Evolutionary conservation across 2,797 vertebrate species (phyloP).

Genomic region (Numenius phaeopus): DNA sequence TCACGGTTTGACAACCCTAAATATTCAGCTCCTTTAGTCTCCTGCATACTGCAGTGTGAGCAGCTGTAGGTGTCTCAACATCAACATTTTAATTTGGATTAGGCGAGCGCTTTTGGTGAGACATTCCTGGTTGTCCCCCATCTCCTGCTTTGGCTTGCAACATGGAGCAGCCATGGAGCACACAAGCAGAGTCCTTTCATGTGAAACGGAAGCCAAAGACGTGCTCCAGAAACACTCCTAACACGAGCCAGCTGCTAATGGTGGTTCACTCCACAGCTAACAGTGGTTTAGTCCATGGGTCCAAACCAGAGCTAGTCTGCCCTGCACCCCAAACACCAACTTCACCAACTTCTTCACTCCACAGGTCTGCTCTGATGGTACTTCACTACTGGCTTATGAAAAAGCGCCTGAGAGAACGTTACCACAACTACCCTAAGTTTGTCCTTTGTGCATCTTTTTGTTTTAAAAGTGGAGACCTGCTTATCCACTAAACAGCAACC

Average conservation of each 20-base stretch:
- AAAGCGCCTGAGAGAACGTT: not conserved
- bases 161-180: not conserved
- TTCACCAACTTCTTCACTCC: not conserved
- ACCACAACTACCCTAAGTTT: not conserved
- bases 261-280: not conserved
- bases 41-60: not conserved
- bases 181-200: not conserved
- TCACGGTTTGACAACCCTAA: not conserved
- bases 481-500: not conserved
- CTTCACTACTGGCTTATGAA: not conserved
- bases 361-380: not conserved
- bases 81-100: not conserved
- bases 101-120: not conserved
- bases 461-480: not conserved
- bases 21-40: not conserved
- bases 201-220: not conserved
- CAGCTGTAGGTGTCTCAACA: not conserved
- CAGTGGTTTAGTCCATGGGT: rapidly evolving
- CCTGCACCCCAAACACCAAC: not conserved
- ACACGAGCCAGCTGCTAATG: not conserved
- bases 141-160: not conserved
- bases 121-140: not conserved
- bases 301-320: not conserved
- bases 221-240: not conserved
- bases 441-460: not conserved